Evolutionary conservation across 2,888 invertebrate species (phyloP).

Genomic region (Melinaea marsaeus): DNA sequence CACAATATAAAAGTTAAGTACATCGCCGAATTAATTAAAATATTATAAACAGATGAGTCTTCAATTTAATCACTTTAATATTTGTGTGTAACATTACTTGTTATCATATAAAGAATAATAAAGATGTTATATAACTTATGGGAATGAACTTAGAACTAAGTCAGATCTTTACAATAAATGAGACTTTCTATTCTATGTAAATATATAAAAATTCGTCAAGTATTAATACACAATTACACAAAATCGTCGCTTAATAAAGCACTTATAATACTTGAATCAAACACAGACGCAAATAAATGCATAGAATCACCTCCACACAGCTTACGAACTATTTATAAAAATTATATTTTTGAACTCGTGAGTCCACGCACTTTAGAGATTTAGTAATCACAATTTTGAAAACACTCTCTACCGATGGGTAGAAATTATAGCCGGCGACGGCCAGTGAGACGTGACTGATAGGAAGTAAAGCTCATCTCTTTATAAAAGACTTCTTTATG

Average conservation of each 20-base stretch:
- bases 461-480: neutral
- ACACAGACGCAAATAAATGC: slow-evolving; percentile 29
- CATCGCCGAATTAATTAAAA: slow-evolving; percentile 18
- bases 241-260: slow-evolving; percentile 6
- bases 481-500: slow-evolving; percentile 12
- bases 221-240: slow-evolving; percentile 3
- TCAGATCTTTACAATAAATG: slow-evolving; percentile 29
- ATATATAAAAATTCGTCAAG: slow-evolving; percentile 9
- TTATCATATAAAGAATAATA: neutral
- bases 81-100: neutral
- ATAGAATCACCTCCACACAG: slow-evolving; percentile 16
- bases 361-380: slow-evolving; percentile 52
- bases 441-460: no score
- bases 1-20: slow-evolving; percentile 28
- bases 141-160: slow-evolving; percentile 21
- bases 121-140: neutral
- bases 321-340: slow-evolving; percentile 23
- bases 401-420: slow-evolving; percentile 42
- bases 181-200: slow-evolving; percentile 19
- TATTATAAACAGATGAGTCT: no score
- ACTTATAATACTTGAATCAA: slow-evolving; percentile 11
- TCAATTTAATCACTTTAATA: no score
- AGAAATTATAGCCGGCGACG: slow-evolving; percentile 16
- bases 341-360: slow-evolving; percentile 60
- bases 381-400: slow-evolving; percentile 49